phyloP scores from a whole-genome alignment of 2,888 invertebrate genomes.

The Dolichomitus sp. region DNA sequence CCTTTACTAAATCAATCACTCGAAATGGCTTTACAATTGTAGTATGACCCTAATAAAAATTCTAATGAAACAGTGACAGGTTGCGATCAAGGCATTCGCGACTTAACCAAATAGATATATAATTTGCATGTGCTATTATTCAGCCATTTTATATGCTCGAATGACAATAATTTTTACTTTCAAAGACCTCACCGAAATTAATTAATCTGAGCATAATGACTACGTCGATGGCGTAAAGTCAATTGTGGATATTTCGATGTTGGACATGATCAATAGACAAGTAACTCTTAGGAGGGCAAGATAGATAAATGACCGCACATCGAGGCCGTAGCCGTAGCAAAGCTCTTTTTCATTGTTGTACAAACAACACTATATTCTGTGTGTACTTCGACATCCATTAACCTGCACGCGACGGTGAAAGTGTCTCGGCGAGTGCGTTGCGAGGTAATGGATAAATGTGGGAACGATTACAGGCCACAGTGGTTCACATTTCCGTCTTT shows the following conservation, averaged over 20 bases:
- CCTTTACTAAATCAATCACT: not conserved
- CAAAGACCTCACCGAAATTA: not conserved
- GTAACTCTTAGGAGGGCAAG: not conserved
- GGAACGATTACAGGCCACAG: constrained; percentile 65
- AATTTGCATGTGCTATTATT: not conserved
- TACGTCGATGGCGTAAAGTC: not conserved
- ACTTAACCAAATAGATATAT: not conserved
- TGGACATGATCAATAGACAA: not conserved
- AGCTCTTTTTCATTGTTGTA: constrained; percentile 37
- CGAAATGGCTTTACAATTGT: not conserved
- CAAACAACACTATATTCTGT: constrained; percentile 3
- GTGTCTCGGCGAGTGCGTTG: constrained; percentile 47
- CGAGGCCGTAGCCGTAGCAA: not conserved
- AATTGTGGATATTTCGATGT: not conserved
- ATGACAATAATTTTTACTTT: not conserved
- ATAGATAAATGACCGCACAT: constrained; percentile 2
- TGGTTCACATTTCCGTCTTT: constrained; percentile 62
- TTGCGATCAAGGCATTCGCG: too few species aligned
- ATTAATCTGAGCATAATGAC: not conserved
- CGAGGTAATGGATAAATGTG: constrained; percentile 65
- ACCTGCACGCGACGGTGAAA: constrained; percentile 58
- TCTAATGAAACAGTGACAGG: too few species aligned
- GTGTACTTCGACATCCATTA: constrained; percentile 55
- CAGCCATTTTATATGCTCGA: not conserved
- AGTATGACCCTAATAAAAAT: too few species aligned